Evolutionary conservation across 2,888 invertebrate genomes (phyloP), one percentile per base, ranked within the genome.

Genomic region (Drosophila maculinotata): DNA sequence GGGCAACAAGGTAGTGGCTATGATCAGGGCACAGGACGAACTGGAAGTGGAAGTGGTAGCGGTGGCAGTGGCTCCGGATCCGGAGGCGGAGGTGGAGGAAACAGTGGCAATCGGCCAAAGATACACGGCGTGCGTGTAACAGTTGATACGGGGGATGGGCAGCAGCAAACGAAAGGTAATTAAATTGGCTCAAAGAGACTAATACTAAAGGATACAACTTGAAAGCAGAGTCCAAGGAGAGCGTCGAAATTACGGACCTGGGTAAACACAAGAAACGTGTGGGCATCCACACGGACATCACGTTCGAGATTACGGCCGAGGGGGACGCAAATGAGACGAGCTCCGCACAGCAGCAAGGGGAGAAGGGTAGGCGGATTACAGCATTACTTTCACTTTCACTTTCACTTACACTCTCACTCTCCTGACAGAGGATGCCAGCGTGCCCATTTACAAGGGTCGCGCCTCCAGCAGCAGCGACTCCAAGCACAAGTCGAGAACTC

Each of bases 61-160:
- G 20, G 20, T 20, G 20, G 20, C 20, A n/a, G n/a, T n/a, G n/a
- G n/a, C n/a, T n/a, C n/a, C n/a, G n/a, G n/a, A n/a, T n/a, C n/a
- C 2, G 7, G 35, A 45, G 20, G 56, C 15, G 45, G 60, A 14
- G 49, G 15, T 8, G 51, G 62, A 0, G 63, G 35, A 25, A 69
- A 48, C 26, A 67, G 68, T 30, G 77, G 85, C 35, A 87, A 88
- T 67, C 89, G 91, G 25, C 91, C 92, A 6, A 91, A 91, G 84
- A 92, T 92, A 69, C 91, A 92, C 64, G 92, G 92, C 23, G 91
- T 92, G 42, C 90, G 92, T 31, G 91, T 92, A 12, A 91, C 92
- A 9, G 92, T 92, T 52, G 92, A 92, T 67, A 91, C 92, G 12
- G 90, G 91, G 17, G 89, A 91, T 77, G 82, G 88, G 23, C 90